Evolutionary conservation across 2,797 vertebrate genomes (phyloP).

Genomic region (Danio albolineatus): DNA sequence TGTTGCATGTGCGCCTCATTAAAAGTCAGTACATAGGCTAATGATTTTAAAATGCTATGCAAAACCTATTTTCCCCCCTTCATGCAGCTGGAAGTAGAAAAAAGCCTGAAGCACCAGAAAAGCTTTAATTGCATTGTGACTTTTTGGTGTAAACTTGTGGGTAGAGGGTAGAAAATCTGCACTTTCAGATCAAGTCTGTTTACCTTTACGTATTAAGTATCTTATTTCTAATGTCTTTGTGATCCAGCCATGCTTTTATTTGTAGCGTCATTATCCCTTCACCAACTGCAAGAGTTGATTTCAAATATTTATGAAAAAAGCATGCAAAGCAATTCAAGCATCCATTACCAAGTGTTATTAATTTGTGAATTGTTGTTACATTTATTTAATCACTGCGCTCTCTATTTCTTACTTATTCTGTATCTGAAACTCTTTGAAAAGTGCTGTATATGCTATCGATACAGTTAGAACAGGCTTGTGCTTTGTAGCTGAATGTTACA

Average conservation of each 20-base stretch:
- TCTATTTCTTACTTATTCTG: constrained; percentile 36
- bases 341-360: constrained; percentile 18
- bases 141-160: background rate
- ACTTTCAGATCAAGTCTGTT: background rate
- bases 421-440: constrained; percentile 8
- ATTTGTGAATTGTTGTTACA: constrained; percentile 24
- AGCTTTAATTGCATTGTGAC: background rate
- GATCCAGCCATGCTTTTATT: constrained; percentile 5
- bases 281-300: constrained; percentile 22
- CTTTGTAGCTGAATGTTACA: constrained; percentile 48
- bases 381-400: constrained; percentile 44
- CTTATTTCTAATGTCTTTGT: background rate
- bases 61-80: constrained; percentile 33
- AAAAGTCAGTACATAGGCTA: constrained; percentile 23
- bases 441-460: constrained; percentile 29
- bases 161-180: background rate
- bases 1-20: background rate
- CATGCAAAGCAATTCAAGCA: constrained; percentile 41
- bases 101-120: constrained; percentile 22
- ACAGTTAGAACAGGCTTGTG: constrained; percentile 54
- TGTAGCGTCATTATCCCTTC: constrained; percentile 28
- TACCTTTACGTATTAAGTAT: background rate
- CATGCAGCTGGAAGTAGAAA: constrained; percentile 51
- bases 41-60: constrained; percentile 47
- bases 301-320: constrained; percentile 18